Base-by-base conservation (phyloP, 2,888 invertebrate genomes). In the Steromphala cineraria region DNA sequence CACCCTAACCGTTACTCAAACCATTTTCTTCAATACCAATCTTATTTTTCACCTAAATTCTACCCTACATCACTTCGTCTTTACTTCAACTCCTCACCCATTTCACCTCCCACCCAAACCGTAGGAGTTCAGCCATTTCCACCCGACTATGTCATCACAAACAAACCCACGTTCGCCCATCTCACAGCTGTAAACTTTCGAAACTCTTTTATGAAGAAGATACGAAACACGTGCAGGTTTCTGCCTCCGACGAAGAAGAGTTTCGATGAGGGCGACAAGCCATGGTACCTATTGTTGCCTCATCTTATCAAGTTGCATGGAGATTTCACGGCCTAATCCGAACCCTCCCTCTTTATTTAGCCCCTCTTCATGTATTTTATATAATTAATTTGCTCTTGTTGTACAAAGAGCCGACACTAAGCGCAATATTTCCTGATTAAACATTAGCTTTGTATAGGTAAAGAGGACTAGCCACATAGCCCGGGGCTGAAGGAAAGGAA, bases 371-470 rank as follows among this genome's bases (percentile, higher is more conserved):
- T 62, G 62, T 62, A 62, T 28, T 62, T 62, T 62, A 62, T 62
- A 62, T 62, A 28, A 62, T 62, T 24, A 62, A 62, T 62, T 62
- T 62, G 62, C 62, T 62, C 62, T 62, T 62, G 28, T 62, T 62
- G 62, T 62, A 62, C 28, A 62, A 62, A 62, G 62, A 62, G 28
- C 28, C 28, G 17, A 28, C 24, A 62, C 28, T 62, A 62, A 62
- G 62, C 62, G 28, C 28, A 28, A 62, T 62, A 62, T 62, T 62
- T 62, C 62, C 28, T 28, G 62, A 62, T 62, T 28, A 62, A 62
- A 62, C 62, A 62, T 28, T n/a, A 62, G 28, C 62, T 62, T 62
- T 62, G 62, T 62, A 17, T 62, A 19, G 24, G 15, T 28, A 62
- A 62, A 24, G 24, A 62, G 28, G 24, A 28, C 62, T 46, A 46